Base-by-base conservation (phyloP, 1,140 invertebrate species). In the Leptestheria dahalacensis region DNA sequence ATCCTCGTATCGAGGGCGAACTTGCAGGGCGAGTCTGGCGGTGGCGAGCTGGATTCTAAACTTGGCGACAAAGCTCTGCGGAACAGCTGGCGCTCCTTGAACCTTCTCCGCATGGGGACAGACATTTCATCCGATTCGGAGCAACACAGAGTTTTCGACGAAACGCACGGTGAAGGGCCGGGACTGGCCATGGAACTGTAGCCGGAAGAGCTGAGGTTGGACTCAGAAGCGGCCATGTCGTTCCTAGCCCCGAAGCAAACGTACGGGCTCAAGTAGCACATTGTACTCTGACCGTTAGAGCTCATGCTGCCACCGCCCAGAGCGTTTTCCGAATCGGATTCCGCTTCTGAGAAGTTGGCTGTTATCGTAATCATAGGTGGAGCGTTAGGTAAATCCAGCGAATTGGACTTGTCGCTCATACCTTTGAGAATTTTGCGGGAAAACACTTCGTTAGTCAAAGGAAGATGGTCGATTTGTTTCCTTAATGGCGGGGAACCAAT, bases 161-260 rank as follows among this genome's bases (percentile, higher is more conserved):
- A 86, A 10, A 83, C 82, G 68, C 84, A 86, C 50, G 84, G 72
- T 1, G 83, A 85, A 1, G 83, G 82, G 1, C 83, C 84, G 0
- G 84, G 84, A 71, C 82, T 84, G 1, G 84, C 83, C 80, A 86
- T 85, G 3, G 84, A 86, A 61, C 82, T 84, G 66, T 88, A 88
- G n/a, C 85, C 85, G 1, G 83, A 86, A 10, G 84, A 86, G 61
- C 83, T 85, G 21, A 88, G 70, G 70, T 88, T 88, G 0, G 83
- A 85, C 70, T 87, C 84, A 1, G 84, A 87, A 15, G 83, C 81
- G 15, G 82, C 81, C 65, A 84, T 74, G 64, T 84, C 82, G 11
- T 79, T 76, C 63, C 80, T 70, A 24, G 79, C 56, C 11, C 48
- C 58, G 28, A 60, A 52, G 46, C 84, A 82, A 1, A 82, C 81